Evolutionary conservation across 2,113 vertebrate species (phyloP).

Genomic region (Casuarius casuarius): DNA sequence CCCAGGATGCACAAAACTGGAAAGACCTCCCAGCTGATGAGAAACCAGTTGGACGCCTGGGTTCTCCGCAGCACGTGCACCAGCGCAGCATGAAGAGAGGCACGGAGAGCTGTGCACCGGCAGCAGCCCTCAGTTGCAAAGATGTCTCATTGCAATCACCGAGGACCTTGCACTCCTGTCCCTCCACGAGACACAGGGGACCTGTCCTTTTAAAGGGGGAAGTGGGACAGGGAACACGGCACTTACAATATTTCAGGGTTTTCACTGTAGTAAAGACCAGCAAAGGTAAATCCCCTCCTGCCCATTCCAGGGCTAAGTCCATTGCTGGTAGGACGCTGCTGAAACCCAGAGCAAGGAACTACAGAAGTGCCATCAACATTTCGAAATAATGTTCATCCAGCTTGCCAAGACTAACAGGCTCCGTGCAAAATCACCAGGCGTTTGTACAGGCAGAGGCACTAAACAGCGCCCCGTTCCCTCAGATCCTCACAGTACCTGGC

Average conservation of each 20-base stretch:
- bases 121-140: background rate
- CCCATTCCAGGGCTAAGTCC: background rate
- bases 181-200: rapidly evolving
- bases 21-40: background rate
- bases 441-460: rapidly evolving
- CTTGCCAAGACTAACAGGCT: background rate
- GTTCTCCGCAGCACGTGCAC: rapidly evolving
- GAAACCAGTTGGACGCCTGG: background rate
- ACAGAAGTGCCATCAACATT: rapidly evolving
- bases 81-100: rapidly evolving
- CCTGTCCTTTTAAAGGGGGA: rapidly evolving
- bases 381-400: rapidly evolving
- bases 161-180: background rate
- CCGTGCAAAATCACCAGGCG: rapidly evolving
- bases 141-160: background rate
- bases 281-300: background rate
- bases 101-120: background rate
- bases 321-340: rapidly evolving
- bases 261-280: background rate
- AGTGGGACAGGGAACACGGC: background rate
- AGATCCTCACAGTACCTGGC: rapidly evolving
- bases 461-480: background rate
- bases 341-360: background rate
- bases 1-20: background rate
- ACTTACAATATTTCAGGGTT: rapidly evolving